Base-by-base conservation (phyloP, 2,113 vertebrate species). In the Cacatua alba region DNA sequence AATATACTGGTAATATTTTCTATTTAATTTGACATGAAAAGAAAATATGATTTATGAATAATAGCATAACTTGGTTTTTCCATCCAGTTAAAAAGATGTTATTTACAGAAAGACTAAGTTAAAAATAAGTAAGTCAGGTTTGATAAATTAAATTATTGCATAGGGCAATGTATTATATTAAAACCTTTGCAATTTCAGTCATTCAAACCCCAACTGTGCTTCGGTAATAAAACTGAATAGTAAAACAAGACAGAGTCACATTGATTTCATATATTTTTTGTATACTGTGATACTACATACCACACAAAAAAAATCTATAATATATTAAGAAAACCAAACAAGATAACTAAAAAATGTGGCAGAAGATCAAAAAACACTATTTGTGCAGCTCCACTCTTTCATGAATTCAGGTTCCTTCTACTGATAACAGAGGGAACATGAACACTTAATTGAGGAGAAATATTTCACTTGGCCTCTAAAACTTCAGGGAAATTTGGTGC, bases 111-210 rank as follows among this genome's bases (percentile, higher is more conserved):
- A 24, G 21, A 17, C 19, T 63, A 43, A 80, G 72, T 77, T 46
- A 69, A 80, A 82, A 93, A 44, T 39, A 71, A 65, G 21, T 60
- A 70, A 72, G 44, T 43, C 26, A 46, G 17, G 41, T 64, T 70
- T 74, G 5, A 17, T 24, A 85, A 81, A 84, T 69, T 69, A 55
- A 77, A 63, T 89, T 80, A 35, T 64, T 65, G 29, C 24, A 78
- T 13, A 82, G 33, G 72, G 8, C 6, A 65, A 67, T 41, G 9
- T 16, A 62, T 81, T 77, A 28, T 37, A 74, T 46, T 90, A 85
- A 84, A 94, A 65, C 21, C 16, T 81, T 80, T 86, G 49, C 8
- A 81, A 74, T 78, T 74, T 69, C 53, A 74, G 33, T 81, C 48
- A 74, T 74, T 92, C 51, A 87, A 46, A 72, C 6, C 25, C 16